phyloP scores from a whole-genome alignment of 2,797 vertebrate genomes.

The Tolypeutes matacus region DNA sequence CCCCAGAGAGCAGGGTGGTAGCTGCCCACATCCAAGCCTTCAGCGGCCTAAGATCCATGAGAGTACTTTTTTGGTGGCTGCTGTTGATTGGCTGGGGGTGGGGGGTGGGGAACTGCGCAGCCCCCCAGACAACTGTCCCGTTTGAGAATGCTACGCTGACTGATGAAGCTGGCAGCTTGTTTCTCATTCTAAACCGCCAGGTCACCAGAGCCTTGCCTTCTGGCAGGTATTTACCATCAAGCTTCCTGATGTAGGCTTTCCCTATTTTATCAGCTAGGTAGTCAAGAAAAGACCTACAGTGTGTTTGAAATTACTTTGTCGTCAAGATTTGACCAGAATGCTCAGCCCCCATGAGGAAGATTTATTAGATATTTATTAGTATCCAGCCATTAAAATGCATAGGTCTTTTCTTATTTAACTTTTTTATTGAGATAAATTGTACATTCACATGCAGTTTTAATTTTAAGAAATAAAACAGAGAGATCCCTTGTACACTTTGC shows the following conservation, averaged over 20 bases:
- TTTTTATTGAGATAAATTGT: background rate
- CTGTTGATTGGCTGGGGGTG: background rate
- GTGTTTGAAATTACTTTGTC: background rate
- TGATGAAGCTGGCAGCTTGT: too few species aligned
- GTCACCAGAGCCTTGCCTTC: background rate
- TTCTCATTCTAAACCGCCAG: background rate
- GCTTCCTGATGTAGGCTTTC: background rate
- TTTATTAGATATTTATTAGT: background rate
- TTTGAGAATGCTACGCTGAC: background rate
- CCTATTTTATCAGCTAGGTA: background rate
- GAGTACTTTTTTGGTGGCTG: background rate
- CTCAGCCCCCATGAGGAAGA: background rate
- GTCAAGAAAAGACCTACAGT: conserved; percentile 11
- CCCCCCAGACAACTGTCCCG: background rate
- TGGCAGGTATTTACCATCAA: background rate
- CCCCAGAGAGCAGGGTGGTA: background rate
- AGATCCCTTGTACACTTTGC: background rate
- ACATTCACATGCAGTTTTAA: background rate
- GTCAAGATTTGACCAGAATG: background rate
- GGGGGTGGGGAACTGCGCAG: background rate
- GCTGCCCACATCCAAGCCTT: background rate
- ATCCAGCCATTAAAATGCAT: conserved; percentile 15
- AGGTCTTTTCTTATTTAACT: background rate
- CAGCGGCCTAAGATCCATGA: background rate
- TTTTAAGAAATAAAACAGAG: conserved; percentile 36